Percentiles rank a stretch among this genome's conserved stretches.
These are phyloP conservation scores for Stomatorhinus ivindoensis DNA, from an alignment of 2,113 vertebrate species.

Conservation along the genomic window DNA sequence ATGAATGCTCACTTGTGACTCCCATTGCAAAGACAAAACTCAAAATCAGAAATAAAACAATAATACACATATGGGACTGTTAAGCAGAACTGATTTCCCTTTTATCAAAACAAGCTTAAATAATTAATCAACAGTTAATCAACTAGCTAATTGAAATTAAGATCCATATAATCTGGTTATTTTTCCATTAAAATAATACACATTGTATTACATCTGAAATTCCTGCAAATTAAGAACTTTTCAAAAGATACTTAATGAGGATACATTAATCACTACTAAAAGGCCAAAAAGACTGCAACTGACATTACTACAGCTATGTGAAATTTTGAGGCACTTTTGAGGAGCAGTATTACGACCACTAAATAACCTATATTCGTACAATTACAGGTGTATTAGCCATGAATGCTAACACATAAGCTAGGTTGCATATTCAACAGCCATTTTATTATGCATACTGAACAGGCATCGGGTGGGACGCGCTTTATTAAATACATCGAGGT, in stretches of 20 bases:
- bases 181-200: constrained; percentile 41
- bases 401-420: background rate
- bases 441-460: background rate
- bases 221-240: background rate
- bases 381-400: background rate
- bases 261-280: background rate
- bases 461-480: background rate
- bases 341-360: background rate
- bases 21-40: background rate
- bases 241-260: background rate
- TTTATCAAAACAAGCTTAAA: constrained; percentile 38
- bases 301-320: background rate
- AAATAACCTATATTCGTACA: background rate
- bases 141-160: constrained; percentile 56
- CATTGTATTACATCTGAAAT: background rate
- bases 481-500: background rate
- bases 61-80: background rate
- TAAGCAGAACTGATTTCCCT: constrained; percentile 33
- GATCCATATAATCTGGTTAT: constrained; percentile 40
- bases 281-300: background rate
- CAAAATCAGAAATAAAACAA: constrained; percentile 6
- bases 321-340: background rate
- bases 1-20: background rate
- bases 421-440: background rate
- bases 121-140: constrained; percentile 40